Evolutionary conservation across 2,797 vertebrate genomes (phyloP).

Genomic region (Geotrypetes seraphini): DNA sequence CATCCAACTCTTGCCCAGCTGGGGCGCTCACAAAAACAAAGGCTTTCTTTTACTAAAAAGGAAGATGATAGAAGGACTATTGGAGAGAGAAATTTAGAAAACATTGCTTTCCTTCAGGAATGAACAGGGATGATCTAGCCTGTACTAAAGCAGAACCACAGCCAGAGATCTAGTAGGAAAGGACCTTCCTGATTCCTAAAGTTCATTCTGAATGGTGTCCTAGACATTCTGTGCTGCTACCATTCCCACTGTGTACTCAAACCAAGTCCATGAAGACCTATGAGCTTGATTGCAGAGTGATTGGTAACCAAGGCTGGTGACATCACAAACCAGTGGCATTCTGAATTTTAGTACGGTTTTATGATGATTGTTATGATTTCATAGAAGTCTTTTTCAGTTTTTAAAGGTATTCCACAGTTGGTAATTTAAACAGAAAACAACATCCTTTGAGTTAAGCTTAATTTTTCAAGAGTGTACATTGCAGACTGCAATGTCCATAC

Average conservation of each 20-base stretch:
- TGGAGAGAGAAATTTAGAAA: not conserved
- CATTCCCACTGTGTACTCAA: not conserved
- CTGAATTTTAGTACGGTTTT: not conserved
- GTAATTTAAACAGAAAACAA: no score
- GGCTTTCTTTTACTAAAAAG: conserved; percentile 11
- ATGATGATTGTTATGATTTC: conserved; percentile 25
- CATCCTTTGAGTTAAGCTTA: not conserved
- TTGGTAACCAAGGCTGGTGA: not conserved
- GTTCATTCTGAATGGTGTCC: not conserved
- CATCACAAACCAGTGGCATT: conserved; percentile 4
- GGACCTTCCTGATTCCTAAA: not conserved
- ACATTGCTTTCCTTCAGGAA: conserved; percentile 11
- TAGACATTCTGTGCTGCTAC: not conserved
- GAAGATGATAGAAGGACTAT: conserved; percentile 10
- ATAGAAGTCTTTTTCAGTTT: not conserved
- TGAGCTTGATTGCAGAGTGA: not conserved
- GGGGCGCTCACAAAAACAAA: conserved; percentile 23
- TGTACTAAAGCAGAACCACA: not conserved
- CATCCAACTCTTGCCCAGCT: conserved; percentile 29
- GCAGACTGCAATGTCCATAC: no score
- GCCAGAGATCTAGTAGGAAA: conserved; percentile 1
- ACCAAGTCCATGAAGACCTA: not conserved
- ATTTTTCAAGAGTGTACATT: not conserved
- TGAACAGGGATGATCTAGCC: not conserved
- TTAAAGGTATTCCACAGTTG: not conserved